A percentile compares a stretch with the other conserved stretches of the same genome.
Conservation (phyloP, 2,888 invertebrate species). For the Sipha maydis region DNA sequence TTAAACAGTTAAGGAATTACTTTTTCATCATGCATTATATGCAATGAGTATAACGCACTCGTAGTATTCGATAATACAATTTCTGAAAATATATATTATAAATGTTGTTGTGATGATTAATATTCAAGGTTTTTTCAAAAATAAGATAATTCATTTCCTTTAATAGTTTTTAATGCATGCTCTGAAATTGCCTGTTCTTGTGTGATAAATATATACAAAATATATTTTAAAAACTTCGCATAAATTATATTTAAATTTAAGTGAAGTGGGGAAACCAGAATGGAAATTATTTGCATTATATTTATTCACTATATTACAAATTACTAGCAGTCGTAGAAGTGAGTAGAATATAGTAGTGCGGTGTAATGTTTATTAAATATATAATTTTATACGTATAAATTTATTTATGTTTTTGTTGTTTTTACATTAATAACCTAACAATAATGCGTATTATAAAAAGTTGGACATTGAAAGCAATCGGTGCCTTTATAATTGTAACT, state of each 20-base stretch:
- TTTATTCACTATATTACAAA: slow-evolving; percentile 19
- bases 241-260: slow-evolving; percentile 3
- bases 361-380: neutral
- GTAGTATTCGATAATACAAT: neutral
- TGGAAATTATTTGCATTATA: slow-evolving; percentile 22
- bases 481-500: slow-evolving; percentile 11
- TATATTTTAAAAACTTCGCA: slow-evolving; percentile 4
- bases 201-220: neutral
- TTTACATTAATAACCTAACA: neutral
- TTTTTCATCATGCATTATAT: neutral
- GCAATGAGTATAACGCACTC: neutral
- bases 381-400: neutral
- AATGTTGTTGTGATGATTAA: slow-evolving; percentile 5
- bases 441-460: slow-evolving; percentile 19
- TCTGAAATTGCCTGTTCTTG: neutral
- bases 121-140: slow-evolving; percentile 57
- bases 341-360: neutral
- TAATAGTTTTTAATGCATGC: slow-evolving; percentile 3
- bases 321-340: neutral
- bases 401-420: slow-evolving; percentile 25
- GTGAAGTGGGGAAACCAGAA: slow-evolving; percentile 45
- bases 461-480: slow-evolving; percentile 35
- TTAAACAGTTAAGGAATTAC: neutral
- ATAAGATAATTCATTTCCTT: slow-evolving; percentile 50
- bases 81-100: neutral